Conservation (phyloP, 2,113 vertebrate genomes). For the Pimephales promelas region DNA sequence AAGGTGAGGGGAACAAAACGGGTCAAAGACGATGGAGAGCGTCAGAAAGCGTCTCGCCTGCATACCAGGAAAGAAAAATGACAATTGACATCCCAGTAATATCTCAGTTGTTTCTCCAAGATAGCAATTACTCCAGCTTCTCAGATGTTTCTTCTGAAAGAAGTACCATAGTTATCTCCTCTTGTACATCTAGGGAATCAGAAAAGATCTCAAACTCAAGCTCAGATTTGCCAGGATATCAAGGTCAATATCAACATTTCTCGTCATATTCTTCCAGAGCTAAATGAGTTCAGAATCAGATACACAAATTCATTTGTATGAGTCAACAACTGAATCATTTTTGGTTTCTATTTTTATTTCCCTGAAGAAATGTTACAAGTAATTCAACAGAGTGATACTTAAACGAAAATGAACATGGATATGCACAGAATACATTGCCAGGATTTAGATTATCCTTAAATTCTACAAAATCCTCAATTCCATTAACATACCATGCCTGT, state of each 20-base stretch:
- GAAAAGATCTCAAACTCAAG: not conserved
- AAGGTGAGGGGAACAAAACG: conserved; percentile 23
- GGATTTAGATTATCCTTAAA: conserved; percentile 26
- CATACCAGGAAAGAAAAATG: conserved; percentile 5
- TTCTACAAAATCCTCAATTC: conserved; percentile 68
- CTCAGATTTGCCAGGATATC: not conserved
- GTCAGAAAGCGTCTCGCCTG: not conserved
- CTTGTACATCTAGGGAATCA: not conserved
- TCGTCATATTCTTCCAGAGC: too few species aligned
- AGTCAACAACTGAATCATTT: not conserved
- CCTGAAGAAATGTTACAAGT: not conserved
- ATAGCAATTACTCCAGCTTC: not conserved
- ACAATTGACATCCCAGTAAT: not conserved
- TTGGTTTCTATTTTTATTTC: not conserved
- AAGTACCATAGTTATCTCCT: not conserved
- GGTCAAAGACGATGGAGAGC: conserved; percentile 1
- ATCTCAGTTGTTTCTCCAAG: not conserved
- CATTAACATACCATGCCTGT: conserved; percentile 27
- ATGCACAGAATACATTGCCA: conserved; percentile 19
- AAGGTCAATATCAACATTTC: conserved; percentile 2
- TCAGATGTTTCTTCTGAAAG: not conserved
- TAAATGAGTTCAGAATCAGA: too few species aligned
- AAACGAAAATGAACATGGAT: not conserved
- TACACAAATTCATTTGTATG: too few species aligned
- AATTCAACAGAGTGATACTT: not conserved